phyloP scores from a whole-genome alignment of 2,113 vertebrate genomes.

The Dunckerocampus dactyliophorus region DNA sequence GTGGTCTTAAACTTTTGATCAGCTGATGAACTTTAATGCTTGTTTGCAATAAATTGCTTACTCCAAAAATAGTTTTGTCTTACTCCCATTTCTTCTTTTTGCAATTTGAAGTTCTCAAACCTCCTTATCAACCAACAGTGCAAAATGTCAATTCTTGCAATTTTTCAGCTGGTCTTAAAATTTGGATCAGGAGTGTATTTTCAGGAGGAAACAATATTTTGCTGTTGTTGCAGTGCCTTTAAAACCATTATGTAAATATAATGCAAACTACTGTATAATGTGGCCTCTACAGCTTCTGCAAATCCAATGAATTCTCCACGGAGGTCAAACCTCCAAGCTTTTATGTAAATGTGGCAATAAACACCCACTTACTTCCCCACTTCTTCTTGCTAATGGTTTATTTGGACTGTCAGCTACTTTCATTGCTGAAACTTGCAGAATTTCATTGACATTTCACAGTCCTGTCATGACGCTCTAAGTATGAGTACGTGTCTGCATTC shows the following conservation, averaged over 20 bases:
- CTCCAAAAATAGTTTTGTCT: no score
- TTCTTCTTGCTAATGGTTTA: slow-evolving; percentile 1
- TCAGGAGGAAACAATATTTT: no score
- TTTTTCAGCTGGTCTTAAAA: no score
- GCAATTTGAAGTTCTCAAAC: no score
- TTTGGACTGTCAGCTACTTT: slow-evolving; percentile 1
- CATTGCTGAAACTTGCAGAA: neutral
- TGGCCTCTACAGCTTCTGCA: slow-evolving; percentile 6
- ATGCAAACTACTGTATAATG: neutral
- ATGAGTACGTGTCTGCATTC: no score
- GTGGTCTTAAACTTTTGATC: no score
- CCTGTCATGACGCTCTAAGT: neutral
- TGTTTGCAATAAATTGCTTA: no score
- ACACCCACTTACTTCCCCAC: slow-evolving; percentile 2
- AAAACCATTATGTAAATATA: slow-evolving; percentile 17
- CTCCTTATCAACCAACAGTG: no score
- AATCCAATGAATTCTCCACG: slow-evolving; percentile 11
- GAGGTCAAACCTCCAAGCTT: neutral
- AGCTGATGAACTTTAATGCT: no score
- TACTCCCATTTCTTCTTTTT: no score
- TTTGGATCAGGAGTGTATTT: no score
- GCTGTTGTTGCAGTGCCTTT: neutral
- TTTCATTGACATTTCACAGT: slow-evolving; percentile 2
- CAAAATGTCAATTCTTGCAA: no score
- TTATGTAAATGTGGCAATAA: slow-evolving; percentile 34